Evolutionary conservation across 1,140 invertebrate genomes (phyloP).

Genomic region (Drosophila rhopaloa): DNA sequence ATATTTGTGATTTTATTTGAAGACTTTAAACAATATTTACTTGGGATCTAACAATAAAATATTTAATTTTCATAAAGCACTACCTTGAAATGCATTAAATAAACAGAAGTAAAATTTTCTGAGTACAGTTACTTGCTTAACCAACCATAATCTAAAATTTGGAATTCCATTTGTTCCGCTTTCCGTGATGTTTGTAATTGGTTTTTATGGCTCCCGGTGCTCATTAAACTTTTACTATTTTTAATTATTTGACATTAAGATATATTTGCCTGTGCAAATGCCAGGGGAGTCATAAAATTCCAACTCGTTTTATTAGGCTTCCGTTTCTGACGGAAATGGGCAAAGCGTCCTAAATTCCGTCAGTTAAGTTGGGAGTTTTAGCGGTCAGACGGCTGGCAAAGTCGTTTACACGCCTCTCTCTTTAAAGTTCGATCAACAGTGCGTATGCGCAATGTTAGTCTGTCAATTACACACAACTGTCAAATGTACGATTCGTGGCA

Average conservation of each 20-base stretch:
- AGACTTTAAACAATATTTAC: too few relatives aligned
- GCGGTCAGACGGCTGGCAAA: conserved; percentile 12
- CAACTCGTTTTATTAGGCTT: conserved; percentile 20
- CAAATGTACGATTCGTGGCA: conserved; percentile 51
- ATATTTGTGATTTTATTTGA: too few relatives aligned
- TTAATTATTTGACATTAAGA: conserved; percentile 62
- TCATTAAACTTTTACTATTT: conserved; percentile 68
- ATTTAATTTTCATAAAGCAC: too few relatives aligned
- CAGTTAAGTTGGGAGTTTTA: conserved; percentile 17
- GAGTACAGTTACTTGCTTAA: neutral
- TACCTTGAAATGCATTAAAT: too few relatives aligned
- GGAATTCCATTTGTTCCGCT: conserved; percentile 50
- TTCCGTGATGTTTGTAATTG: conserved; percentile 31
- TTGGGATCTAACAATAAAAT: too few relatives aligned
- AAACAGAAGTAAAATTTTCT: too few relatives aligned
- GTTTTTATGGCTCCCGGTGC: conserved; percentile 45
- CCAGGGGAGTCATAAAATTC: conserved; percentile 46
- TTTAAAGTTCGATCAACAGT: conserved; percentile 51
- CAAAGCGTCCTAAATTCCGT: conserved; percentile 1
- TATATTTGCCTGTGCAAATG: conserved; percentile 27
- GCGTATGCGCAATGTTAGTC: conserved; percentile 61
- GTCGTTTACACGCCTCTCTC: conserved; percentile 25
- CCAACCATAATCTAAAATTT: conserved; percentile 15
- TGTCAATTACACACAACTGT: conserved; percentile 66
- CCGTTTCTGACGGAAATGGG: neutral